Percentiles rank a stretch among this genome's conserved stretches.
These are phyloP conservation scores for Apogon hyalosoma DNA, from an alignment of 2,797 vertebrate species.

Conservation along the genomic window DNA sequence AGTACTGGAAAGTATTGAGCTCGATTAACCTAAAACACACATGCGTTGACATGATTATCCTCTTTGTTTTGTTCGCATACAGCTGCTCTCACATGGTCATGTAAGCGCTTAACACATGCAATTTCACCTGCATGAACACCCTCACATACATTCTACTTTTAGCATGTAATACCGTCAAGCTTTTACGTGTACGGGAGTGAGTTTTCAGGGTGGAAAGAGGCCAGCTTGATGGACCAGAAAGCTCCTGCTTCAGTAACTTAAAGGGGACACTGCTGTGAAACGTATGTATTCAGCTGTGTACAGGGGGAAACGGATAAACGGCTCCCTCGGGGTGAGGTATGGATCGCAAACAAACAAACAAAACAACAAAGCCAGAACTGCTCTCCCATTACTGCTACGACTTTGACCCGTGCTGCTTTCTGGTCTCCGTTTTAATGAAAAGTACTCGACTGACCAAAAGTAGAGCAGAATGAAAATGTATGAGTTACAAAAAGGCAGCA, in stretches of 20 bases:
- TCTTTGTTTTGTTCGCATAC: constrained; percentile 38
- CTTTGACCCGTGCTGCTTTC: background rate
- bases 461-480: background rate
- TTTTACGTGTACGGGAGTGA: background rate
- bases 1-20: background rate
- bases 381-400: background rate
- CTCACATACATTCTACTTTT: constrained; percentile 14
- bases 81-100: constrained; percentile 35
- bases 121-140: constrained; percentile 37
- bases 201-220: constrained; percentile 11
- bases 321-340: constrained; percentile 27
- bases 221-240: constrained; percentile 41
- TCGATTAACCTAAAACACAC: constrained; percentile 1
- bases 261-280: constrained; percentile 44
- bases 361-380: background rate
- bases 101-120: constrained; percentile 39
- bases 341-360: constrained; percentile 5
- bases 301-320: constrained; percentile 23
- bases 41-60: constrained; percentile 11
- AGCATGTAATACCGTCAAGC: constrained; percentile 30
- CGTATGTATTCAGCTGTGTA: constrained; percentile 36
- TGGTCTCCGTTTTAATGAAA: background rate
- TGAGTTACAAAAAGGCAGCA: background rate
- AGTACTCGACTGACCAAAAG: constrained; percentile 7
- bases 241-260: constrained; percentile 52